A percentile compares a stretch with the other conserved stretches of the same genome.
Conservation (phyloP, 2,113 vertebrate genomes). For the Formicarius rufipectus region DNA sequence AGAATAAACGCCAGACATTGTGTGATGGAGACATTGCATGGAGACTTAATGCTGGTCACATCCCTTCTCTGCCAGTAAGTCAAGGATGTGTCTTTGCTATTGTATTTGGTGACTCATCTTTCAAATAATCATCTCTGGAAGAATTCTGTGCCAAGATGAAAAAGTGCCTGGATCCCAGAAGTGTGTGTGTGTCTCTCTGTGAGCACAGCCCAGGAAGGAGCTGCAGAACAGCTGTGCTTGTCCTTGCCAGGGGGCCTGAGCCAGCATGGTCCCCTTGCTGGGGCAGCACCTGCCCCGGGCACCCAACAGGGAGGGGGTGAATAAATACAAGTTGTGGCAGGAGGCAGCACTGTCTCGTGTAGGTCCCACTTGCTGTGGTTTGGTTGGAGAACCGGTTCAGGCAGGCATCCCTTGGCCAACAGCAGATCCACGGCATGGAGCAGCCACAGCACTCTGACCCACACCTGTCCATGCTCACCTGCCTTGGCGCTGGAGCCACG, state of each 20-base stretch:
- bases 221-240: neutral
- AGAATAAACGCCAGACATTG: constrained; percentile 50
- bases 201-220: neutral
- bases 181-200: fast-evolving
- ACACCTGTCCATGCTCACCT: fast-evolving
- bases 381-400: neutral
- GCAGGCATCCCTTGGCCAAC: neutral
- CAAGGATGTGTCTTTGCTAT: constrained; percentile 66
- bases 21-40: constrained; percentile 52
- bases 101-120: constrained; percentile 68
- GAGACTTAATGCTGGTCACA: constrained; percentile 68
- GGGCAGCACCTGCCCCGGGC: neutral
- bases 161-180: neutral
- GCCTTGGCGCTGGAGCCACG: fast-evolving
- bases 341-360: fast-evolving
- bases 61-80: constrained; percentile 55
- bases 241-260: fast-evolving
- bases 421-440: fast-evolving
- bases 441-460: neutral
- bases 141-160: constrained; percentile 46
- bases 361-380: fast-evolving
- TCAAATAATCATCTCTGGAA: constrained; percentile 58
- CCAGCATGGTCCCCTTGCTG: fast-evolving
- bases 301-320: neutral
- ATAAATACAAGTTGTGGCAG: neutral